phyloP scores from a whole-genome alignment of 2,113 vertebrate genomes.

The Struthio camelus region DNA sequence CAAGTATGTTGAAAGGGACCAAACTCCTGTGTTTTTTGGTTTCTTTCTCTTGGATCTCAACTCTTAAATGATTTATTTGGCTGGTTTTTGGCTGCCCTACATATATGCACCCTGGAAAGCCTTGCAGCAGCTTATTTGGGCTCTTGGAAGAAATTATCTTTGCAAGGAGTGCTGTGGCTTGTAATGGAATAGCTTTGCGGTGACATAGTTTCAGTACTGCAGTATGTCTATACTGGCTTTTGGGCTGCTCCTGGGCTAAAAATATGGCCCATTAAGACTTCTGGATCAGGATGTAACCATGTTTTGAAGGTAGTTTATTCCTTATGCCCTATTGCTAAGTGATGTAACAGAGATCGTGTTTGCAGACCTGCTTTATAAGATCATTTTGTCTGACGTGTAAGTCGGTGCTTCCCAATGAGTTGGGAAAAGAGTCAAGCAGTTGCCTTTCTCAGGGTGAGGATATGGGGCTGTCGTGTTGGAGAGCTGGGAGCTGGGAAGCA shows the following conservation, averaged over 20 bases:
- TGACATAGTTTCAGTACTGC: not conserved
- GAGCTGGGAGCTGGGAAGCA: not conserved
- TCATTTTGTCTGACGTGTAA: not conserved
- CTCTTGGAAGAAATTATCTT: not conserved
- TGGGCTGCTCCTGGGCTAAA: slow-evolving; percentile 22
- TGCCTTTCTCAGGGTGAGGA: not conserved
- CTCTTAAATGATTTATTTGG: not conserved
- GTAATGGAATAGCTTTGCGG: slow-evolving; percentile 5
- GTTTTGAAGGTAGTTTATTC: not conserved
- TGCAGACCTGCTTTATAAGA: not conserved
- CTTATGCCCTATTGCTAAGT: not conserved
- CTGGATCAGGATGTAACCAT: not conserved
- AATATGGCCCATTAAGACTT: slow-evolving; percentile 23
- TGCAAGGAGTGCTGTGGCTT: not conserved
- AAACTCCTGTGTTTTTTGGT: not conserved
- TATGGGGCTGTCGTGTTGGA: not conserved
- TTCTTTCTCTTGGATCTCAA: not conserved
- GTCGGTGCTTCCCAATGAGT: not conserved
- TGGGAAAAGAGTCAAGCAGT: not conserved
- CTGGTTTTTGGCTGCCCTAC: not conserved
- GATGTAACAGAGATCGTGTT: not conserved
- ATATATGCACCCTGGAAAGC: not conserved
- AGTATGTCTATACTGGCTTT: slow-evolving; percentile 2
- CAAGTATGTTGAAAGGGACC: not conserved
- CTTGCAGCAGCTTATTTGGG: not conserved